phyloP scores from a whole-genome alignment of 2,888 invertebrate species.

The Ennomos erosarius region DNA sequence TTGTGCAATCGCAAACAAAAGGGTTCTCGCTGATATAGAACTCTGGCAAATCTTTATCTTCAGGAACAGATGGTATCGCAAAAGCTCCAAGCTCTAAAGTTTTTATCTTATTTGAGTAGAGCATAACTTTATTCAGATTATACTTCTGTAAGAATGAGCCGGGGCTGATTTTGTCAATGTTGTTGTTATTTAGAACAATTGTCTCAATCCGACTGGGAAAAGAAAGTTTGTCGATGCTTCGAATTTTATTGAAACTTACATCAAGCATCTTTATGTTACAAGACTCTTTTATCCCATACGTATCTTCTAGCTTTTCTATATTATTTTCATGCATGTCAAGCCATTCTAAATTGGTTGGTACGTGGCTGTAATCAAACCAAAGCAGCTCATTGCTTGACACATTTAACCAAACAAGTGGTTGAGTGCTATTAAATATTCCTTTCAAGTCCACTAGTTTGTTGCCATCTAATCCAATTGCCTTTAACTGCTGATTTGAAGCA shows the following conservation, averaged over 20 bases:
- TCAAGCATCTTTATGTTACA: slow-evolving; percentile 91
- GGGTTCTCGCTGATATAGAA: slow-evolving; percentile 94
- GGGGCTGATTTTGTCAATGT: slow-evolving; percentile 88
- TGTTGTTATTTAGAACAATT: slow-evolving; percentile 90
- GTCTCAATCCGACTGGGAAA: slow-evolving; percentile 91
- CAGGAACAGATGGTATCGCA: slow-evolving; percentile 87
- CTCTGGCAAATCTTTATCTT: slow-evolving; percentile 89
- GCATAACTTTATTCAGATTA: slow-evolving; percentile 90
- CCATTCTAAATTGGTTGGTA: slow-evolving; percentile 91
- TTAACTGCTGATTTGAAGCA: slow-evolving; percentile 89
- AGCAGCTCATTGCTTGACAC: slow-evolving; percentile 91
- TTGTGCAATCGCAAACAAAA: slow-evolving; percentile 93
- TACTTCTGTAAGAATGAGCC: slow-evolving; percentile 90
- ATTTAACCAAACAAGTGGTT: slow-evolving; percentile 91
- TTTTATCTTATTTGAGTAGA: slow-evolving; percentile 90
- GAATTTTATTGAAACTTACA: slow-evolving; percentile 89
- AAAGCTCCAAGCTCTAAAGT: slow-evolving; percentile 90
- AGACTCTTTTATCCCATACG: slow-evolving; percentile 87
- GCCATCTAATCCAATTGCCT: slow-evolving; percentile 91
- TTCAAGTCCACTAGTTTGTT: slow-evolving; percentile 92
- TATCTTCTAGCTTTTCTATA: slow-evolving; percentile 90
- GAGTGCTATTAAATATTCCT: slow-evolving; percentile 90
- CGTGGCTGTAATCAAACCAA: slow-evolving; percentile 92
- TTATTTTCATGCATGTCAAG: slow-evolving; percentile 93
- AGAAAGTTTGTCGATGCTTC: slow-evolving; percentile 88